Evolutionary conservation across 1,140 invertebrate species (phyloP), one percentile per base, ranked within the genome.

Genomic region (Drosophila gunungcola): DNA sequence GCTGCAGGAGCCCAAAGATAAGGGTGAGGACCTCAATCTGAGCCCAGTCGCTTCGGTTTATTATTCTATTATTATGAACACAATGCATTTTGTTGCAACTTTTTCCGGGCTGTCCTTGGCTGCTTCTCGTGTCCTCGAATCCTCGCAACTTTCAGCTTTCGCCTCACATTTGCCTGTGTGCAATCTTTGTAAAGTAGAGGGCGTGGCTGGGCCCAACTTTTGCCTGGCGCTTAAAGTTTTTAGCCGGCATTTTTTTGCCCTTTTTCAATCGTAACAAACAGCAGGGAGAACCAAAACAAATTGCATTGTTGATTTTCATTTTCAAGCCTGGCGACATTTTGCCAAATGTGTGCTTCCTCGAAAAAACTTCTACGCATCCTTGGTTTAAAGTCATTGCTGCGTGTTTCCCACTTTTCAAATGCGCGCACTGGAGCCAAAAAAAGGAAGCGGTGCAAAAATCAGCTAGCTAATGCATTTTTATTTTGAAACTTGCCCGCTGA

Each of bases 221-320:
- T 52, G 51, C 76, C 67, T 69, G 56, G 79, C 67, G 57, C 54
- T 78, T 78, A 65, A 82, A 89, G 79, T 83, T 84, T 76, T 78
- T 73, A 69, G 76, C 64, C 64, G 61, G 29, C 42, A n/a, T 21
- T 70, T 76, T 64, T 60, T 60, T 55, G 0, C 36, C 21, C 46
- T 46, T 34, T 41, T 60, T 63, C 38, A 73, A 45, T 48, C 38
- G 42, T 49, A 16, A 12, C 67, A 34, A 68, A 69, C 41, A 54
- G 54, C 63, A 48, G 48, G 25, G 39, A 13, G 25, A 49, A 6
- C 46, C n/a, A 34, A 13, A 25, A 13, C 84, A 88, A 88, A 89
- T 88, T 89, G 84, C 84, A 88, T 89, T 88, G 84, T 88, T 88
- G 84, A 88, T 88, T 89, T 88, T 88, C 80, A 88, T 88, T 88